A percentile compares a stretch with the other conserved stretches of the same genome.
Conservation (phyloP, 2,113 vertebrate genomes). For the Buteo buteo region DNA sequence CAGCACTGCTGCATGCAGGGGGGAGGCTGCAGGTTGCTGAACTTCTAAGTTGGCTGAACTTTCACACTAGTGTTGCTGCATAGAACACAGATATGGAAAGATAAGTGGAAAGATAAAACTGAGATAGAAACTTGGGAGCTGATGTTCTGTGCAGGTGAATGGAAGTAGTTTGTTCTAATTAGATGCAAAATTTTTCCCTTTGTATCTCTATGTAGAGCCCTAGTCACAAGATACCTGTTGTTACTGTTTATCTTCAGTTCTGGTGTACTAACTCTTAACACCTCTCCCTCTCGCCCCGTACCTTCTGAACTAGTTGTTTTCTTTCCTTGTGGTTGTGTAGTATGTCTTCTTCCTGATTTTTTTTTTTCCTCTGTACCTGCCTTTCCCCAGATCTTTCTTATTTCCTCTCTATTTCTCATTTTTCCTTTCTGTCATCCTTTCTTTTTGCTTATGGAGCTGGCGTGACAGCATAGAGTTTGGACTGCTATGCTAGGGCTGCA, state of each 20-base stretch:
- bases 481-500: neutral
- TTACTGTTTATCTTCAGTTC: neutral
- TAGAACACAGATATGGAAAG: fast-evolving
- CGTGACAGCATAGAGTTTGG: neutral
- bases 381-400: neutral
- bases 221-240: neutral
- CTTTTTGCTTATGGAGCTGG: neutral
- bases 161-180: neutral
- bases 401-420: neutral
- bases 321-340: neutral
- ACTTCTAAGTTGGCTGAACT: neutral
- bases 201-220: neutral
- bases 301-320: neutral
- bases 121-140: neutral
- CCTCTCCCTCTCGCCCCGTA: fast-evolving
- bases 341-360: neutral
- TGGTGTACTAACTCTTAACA: neutral
- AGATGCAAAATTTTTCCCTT: neutral
- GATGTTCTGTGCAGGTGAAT: neutral
- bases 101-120: neutral
- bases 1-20: fast-evolving
- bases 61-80: too few relatives aligned
- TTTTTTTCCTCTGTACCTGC: neutral
- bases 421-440: neutral
- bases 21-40: neutral